A percentile compares a stretch with the other conserved stretches of the same genome.
Conservation (phyloP, 2,888 invertebrate species). For the Lasioglossum morio region DNA sequence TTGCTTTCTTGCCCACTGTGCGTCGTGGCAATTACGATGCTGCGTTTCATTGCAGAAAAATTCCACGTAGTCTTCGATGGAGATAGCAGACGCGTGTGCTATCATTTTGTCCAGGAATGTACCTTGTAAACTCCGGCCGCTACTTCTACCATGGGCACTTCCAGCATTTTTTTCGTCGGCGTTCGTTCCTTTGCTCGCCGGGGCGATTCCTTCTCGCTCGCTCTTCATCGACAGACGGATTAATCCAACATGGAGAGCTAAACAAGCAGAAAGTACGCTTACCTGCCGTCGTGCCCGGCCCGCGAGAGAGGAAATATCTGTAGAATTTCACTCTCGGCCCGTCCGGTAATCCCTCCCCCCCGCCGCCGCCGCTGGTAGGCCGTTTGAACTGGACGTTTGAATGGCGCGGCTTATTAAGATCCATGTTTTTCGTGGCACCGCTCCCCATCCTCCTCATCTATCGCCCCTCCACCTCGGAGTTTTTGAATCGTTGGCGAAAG, state of each 20-base stretch:
- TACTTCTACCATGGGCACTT: not conserved
- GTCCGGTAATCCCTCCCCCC: slow-evolving; percentile 44
- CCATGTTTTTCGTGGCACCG: slow-evolving; percentile 55
- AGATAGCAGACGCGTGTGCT: not conserved
- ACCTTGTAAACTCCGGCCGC: not conserved
- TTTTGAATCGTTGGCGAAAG: slow-evolving; percentile 42
- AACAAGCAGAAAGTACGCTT: slow-evolving; percentile 72
- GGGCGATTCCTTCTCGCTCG: slow-evolving; percentile 36
- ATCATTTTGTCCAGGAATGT: not conserved
- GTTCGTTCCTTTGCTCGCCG: slow-evolving; percentile 1
- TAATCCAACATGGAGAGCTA: slow-evolving; percentile 73
- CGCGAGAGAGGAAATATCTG: slow-evolving; percentile 58
- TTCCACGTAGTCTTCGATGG: not conserved
- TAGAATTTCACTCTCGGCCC: slow-evolving; percentile 63
- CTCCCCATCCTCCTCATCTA: not conserved
- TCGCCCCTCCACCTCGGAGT: not conserved
- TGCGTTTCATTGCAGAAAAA: not conserved
- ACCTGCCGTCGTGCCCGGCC: slow-evolving; percentile 43
- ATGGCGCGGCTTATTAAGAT: slow-evolving; percentile 68
- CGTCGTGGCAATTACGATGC: not conserved
- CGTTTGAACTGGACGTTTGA: slow-evolving; percentile 63
- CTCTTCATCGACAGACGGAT: slow-evolving; percentile 71
- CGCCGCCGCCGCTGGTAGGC: slow-evolving; percentile 30
- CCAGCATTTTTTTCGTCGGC: not conserved
- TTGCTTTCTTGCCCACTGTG: no score